phyloP scores from a whole-genome alignment of 2,797 vertebrate genomes.

The Labeo calbasu region DNA sequence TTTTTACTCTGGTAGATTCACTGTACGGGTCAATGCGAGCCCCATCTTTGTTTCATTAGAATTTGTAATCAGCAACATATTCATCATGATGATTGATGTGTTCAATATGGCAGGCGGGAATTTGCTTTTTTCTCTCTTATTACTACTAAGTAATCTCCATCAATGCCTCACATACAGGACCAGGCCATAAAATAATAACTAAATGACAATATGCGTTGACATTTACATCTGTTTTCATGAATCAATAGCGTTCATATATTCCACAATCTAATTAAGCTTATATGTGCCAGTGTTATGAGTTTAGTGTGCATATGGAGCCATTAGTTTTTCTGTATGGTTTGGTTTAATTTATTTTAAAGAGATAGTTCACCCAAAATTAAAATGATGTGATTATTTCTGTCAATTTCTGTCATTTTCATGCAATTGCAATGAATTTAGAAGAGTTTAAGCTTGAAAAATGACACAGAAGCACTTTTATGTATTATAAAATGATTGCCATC shows the following conservation, averaged over 20 bases:
- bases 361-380: not conserved
- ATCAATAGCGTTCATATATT: not conserved
- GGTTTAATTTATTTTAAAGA: not conserved
- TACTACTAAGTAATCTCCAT: slow-evolving; percentile 19
- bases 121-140: slow-evolving; percentile 53
- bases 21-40: slow-evolving; percentile 31
- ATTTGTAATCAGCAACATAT: slow-evolving; percentile 66
- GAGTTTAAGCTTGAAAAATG: not conserved
- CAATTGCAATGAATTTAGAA: not conserved
- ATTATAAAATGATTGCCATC: not conserved
- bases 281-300: not conserved
- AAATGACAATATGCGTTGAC: slow-evolving; percentile 19
- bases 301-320: not conserved
- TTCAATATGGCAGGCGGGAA: slow-evolving; percentile 55
- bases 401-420: not conserved
- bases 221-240: slow-evolving; percentile 35
- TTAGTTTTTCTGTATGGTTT: not conserved
- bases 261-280: not conserved
- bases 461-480: not conserved
- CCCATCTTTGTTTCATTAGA: slow-evolving; percentile 66
- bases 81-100: slow-evolving; percentile 68
- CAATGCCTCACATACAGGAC: not conserved
- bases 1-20: slow-evolving; percentile 17
- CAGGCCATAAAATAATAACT: not conserved
- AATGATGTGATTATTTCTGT: not conserved